Base-by-base conservation (phyloP, 2,113 vertebrate genomes). In the Pithys albifrons region DNA sequence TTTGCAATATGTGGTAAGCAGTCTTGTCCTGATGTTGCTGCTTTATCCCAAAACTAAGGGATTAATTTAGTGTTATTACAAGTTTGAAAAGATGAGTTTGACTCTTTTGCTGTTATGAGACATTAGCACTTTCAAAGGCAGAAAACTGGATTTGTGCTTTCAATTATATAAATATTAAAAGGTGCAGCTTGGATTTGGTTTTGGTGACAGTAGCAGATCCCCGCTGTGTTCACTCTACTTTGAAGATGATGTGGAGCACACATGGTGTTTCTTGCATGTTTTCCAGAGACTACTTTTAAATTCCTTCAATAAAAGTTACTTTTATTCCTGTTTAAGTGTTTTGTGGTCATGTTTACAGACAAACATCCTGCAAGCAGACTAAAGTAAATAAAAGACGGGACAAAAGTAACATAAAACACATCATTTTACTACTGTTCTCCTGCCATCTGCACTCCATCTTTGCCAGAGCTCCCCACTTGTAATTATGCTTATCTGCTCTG, bases 201-300 rank as follows among this genome's bases (percentile, higher is more conserved):
- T 96, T 86, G 57, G 85, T 96, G 91, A 97, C 95, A 87, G 82
- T 95, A 77, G 85, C 76, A 89, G 91, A 91, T 93, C 83, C 94
- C 93, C 74, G 78, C 96, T 93, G 96, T 89, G 87, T 78, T 92
- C 37, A 5, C 11, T 75, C 52, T 83, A 70, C 96, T 97, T 95
- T 95, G 91, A 89, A 98, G 96, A 97, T 81, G 85, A 95, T 69
- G 75, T 97, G 94, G 96, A 89, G 90, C 95, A 92, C 90, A 96
- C 67, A 76, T 92, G 89, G 96, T 89, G 86, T 93, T 93, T 80
- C 95, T 94, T 64, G 59, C 78, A 29, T 39, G 78, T 92, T 97
- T 98, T 96, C 96, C 94, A 96, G 96, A 95, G 85, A 95, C 89
- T 89, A 86, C 55, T 96, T 96, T 97, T 97, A 97, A 97, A 97